Evolutionary conservation across 2,797 vertebrate genomes (phyloP), one percentile per base, ranked within the genome.

Genomic region (Esox lucius): DNA sequence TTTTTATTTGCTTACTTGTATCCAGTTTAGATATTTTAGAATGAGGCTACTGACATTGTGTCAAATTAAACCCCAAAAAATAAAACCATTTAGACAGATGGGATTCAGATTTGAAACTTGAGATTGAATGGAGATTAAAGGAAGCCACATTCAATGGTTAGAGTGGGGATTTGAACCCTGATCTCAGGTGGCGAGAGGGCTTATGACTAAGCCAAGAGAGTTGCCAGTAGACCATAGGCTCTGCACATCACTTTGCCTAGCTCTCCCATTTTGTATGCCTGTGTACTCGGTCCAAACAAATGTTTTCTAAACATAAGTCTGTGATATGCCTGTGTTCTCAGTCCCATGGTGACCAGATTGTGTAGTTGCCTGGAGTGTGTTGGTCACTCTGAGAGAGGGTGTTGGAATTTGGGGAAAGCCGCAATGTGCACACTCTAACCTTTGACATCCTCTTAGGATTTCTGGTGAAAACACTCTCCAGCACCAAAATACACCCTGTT

Each of bases 401-500:
- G 2, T 33, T 33, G 5, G 64, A 51, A 64, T 46, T 46, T 26
- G 49, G 61, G 48, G 17, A 5, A 24, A 22, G 56, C 8, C 24
- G 33, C 28, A 69, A 5, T 51, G 26, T 59, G 48, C 49, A 33
- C 73, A 26, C 67, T 39, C 70, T 80, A 61, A 78, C 46, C 69
- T 5, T 46, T n/a, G 31, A 68, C 17, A 28, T 68, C 64, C 66
- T 70, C 69, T 31, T 48, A 53, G 24, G 33, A 68, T 26, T 61
- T 35, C 39, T 74, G 31, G 39, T 74, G 31, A 28, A 48, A 68
- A 79, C 19, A 9, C 69, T 71, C 72, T 64, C 26, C 22, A 51
- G 69, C 48, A 74, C 77, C 42, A 80, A 80, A 84, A 39, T 31
- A 8, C 26, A 51, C 48, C 12, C 42, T 51, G 24, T 22, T 26